Evolutionary conservation across 2,888 invertebrate genomes (phyloP), one percentile per base, ranked within the genome.

Genomic region (Cerastis leucographa): DNA sequence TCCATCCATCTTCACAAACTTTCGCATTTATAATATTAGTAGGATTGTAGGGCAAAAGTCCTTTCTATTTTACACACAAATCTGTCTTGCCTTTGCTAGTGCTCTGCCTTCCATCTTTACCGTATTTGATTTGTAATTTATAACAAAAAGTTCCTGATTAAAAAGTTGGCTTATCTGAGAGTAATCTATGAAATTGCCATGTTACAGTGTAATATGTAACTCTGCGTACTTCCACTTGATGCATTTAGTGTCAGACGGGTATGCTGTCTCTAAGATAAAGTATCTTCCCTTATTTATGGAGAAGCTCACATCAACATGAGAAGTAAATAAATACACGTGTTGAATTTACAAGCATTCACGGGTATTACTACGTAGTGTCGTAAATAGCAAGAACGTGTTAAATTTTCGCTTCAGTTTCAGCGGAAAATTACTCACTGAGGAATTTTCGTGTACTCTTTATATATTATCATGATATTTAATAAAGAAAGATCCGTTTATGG

Each of bases 311-410:
- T 69, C 46, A 46, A 81, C 74, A 59, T 66, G 70, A 49, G 35
- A 81, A 77, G 40, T 77, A 69, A 64, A 81, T 77, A 69, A 64
- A 81, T 69, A 77, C 74, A 74, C 69, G 78, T 75, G 78, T 74
- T 71, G 68, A 83, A 82, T 72, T 72, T 66, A 64, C 65, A 74
- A 76, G 69, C 25, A 59, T 70, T 65, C 51, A 66, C n/a, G 44
- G 17, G 22, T 29, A 17, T 72, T 75, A 71, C 54, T 64, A 73
- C 74, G 65, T 81, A 35, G 65, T 78, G 25, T 46, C 56, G 62
- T 72, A 72, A 74, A 74, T 84, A 64, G 59, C 78, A 22, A 44
- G 49, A 70, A 75, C 72, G 72, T 85, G 85, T 78, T 65, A 72
- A 64, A 78, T 74, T 74, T 74, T 66, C 70, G 44, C 62, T 78